Evolutionary conservation across 2,888 invertebrate genomes (phyloP), one percentile per base, ranked within the genome.

Genomic region (Augiades crinisus): DNA sequence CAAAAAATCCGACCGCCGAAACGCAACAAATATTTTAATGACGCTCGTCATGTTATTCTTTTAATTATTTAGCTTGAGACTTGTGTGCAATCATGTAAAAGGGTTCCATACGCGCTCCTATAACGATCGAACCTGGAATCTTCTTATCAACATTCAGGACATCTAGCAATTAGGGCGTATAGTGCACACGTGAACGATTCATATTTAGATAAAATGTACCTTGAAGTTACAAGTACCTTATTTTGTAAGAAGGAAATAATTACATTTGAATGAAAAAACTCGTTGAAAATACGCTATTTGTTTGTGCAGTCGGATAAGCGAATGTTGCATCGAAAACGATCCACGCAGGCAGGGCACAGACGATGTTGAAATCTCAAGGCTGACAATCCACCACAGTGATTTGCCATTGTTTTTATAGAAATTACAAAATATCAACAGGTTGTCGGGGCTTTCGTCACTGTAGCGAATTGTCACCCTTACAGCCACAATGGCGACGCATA

Each of bases 401-500:
- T 43, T 24, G 24, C 33, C 17, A 34, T 36, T 17, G 14, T 34
- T 21, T 34, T 13, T 17, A 13, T 4, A 16, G 6, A 49, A 8
- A 7, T 16, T 12, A 31, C 8, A 8, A 49, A 34, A 24, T 33
- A n/a, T 49, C 12, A 24, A 34, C 4, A n/a, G 33, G 30, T 21
- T 17, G 31, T 24, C 41, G 31, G 10, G 6, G 30, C n/a, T 12
- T 43, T 14, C 14, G 27, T 10, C 13, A 16, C 8, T 19, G 40
- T 10, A 14, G 33, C 36, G 43, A 27, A 36, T 36, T 45, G 63
- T 62, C 61, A 62, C 67, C 64, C 63, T 60, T 72, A 67, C 67
- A 69, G 69, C 58, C 64, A 61, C 65, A 31, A 22, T 16, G 40
- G 63, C 60, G 59, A 27, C 62, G 59, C 72, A 72, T 70, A 72